Base-by-base conservation (phyloP, 1,140 invertebrate species). In the Ephestia elutella region DNA sequence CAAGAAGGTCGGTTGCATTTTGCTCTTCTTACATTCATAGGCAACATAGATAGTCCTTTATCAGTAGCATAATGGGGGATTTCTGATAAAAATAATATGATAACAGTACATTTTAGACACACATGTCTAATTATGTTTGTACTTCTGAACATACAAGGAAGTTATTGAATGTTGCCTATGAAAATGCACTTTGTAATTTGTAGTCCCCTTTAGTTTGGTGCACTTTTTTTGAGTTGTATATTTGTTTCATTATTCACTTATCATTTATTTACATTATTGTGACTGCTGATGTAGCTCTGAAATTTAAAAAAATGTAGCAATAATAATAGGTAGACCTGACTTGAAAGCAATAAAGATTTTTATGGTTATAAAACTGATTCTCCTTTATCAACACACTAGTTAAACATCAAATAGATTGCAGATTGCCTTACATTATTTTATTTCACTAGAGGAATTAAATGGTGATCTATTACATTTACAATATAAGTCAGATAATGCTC, bases 1-100 rank as follows among this genome's bases (percentile, higher is more conserved):
- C 66, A 82, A 68, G 70, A 84, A 87, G 85, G 85, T 87, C 79
- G 70, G 85, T 87, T 62, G 56, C 59, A 65, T 62, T 56, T 56
- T 67, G 56, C 61, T 71, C 62, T 63, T 73, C 66, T 69, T 65
- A 60, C 63, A 69, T 70, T 79, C 79, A 80, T 79, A 75, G 73
- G 79, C 78, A 80, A 82, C 71, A 78, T 75, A 44, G 13, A 35
- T 35, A 35, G 9, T 44, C 15, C 38, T 44, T 44, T 44, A 44
- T 44, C 13, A 44, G 5, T 15, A 38, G 5, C 5, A 38, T 18
- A 51, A 51, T 51, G 18, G 9, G 38, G 38, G 38, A 44, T 15
- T 44, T 44, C 2, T 15, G 38, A 44, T 44, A 15, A 3, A 17
- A 44, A 35, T 35, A 35, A 11, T 35, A 13, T 35, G 13, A 44